These are phyloP conservation scores for Pangasius sanitwongsei DNA, from an alignment of 2,797 vertebrate species.

Conservation along the genomic window DNA sequence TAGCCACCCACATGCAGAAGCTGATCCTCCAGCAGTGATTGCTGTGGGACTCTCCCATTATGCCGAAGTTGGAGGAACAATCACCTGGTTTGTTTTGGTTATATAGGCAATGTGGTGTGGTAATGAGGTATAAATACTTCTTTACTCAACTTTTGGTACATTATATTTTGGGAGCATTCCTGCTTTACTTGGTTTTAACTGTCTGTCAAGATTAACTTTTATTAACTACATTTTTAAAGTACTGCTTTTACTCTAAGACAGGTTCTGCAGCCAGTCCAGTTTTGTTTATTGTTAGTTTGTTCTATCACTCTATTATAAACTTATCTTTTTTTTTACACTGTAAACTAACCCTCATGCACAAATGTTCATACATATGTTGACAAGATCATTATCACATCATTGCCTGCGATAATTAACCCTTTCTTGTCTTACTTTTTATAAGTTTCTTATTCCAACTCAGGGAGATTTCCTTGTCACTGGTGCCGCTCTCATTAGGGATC, in stretches of 20 bases:
- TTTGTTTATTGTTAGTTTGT: neutral
- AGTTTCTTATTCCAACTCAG: neutral
- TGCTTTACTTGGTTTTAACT: neutral
- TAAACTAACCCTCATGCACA: neutral
- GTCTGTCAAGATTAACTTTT: neutral
- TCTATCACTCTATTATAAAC: neutral
- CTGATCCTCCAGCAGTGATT: constrained; percentile 36
- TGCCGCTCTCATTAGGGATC: neutral
- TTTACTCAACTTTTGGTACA: neutral
- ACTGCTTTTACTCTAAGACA: neutral
- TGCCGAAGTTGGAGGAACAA: neutral
- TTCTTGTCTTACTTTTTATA: neutral
- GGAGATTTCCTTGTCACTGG: neutral
- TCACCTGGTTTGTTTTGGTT: constrained; percentile 27
- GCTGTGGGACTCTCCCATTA: constrained; percentile 20
- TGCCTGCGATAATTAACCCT: neutral
- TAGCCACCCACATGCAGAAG: constrained; percentile 38
- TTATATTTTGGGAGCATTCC: neutral
- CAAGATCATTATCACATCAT: neutral
- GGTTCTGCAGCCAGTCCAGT: neutral
- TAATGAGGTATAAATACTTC: constrained; percentile 27
- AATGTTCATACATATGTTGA: neutral
- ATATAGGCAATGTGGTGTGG: neutral
- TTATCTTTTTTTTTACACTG: neutral
- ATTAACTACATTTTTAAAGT: neutral